Conservation (phyloP, 2,113 vertebrate genomes). For the Dascyllus trimaculatus region DNA sequence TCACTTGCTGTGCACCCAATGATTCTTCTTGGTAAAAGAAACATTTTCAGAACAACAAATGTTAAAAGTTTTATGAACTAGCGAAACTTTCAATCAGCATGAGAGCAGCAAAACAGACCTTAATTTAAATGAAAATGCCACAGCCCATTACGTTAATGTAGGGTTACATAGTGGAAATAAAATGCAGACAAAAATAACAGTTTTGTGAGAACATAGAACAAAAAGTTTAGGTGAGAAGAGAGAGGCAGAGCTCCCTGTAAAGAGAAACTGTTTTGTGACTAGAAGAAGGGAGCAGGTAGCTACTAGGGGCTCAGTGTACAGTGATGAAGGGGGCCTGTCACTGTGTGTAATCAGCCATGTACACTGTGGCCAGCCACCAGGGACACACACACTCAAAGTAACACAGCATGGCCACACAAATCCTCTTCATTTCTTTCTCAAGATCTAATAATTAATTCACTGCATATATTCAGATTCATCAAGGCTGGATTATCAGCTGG, state of each 20-base stretch:
- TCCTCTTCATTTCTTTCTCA: neutral
- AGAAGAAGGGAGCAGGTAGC: constrained; percentile 25
- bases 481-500: neutral
- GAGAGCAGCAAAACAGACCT: constrained; percentile 46
- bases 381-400: constrained; percentile 39
- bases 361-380: constrained; percentile 39
- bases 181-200: constrained; percentile 6
- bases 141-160: constrained; percentile 62
- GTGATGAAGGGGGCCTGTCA: constrained; percentile 59
- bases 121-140: constrained; percentile 56
- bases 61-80: constrained; percentile 49
- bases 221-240: constrained; percentile 5
- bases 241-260: neutral
- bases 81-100: constrained; percentile 45
- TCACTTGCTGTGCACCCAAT: constrained; percentile 38
- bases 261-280: constrained; percentile 11
- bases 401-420: neutral
- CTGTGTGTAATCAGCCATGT: constrained; percentile 69
- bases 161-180: constrained; percentile 29
- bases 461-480: neutral
- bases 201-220: neutral
- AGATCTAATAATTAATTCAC: constrained; percentile 14
- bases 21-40: constrained; percentile 29
- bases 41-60: constrained; percentile 38
- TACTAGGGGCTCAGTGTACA: constrained; percentile 26